These are phyloP conservation scores for Ctenosaura bakeri DNA, from an alignment of 2,797 vertebrate genomes.

Conservation along the genomic window DNA sequence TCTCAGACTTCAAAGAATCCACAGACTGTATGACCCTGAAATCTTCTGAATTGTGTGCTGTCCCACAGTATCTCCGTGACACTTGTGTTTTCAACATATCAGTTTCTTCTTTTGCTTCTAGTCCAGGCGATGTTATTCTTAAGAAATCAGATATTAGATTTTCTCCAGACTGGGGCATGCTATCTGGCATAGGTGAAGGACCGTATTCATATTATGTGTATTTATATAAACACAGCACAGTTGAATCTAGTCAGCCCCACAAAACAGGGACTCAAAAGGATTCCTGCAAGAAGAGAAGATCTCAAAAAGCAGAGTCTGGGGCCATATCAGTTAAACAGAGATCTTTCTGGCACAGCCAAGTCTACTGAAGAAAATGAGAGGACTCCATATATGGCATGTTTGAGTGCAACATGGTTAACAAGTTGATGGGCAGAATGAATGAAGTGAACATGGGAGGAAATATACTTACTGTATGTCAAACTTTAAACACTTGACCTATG, in stretches of 20 bases:
- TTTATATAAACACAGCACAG: background rate
- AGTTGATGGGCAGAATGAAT: slow-evolving; percentile 3
- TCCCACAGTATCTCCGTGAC: background rate
- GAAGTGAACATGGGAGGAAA: slow-evolving; percentile 37
- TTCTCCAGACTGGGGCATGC: background rate
- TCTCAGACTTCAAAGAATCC: background rate
- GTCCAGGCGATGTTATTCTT: background rate
- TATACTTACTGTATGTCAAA: slow-evolving; percentile 1
- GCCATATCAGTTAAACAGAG: background rate
- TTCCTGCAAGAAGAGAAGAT: background rate
- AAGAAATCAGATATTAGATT: background rate
- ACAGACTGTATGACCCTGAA: background rate
- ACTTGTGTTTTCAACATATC: background rate
- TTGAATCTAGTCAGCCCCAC: background rate
- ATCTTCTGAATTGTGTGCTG: no score
- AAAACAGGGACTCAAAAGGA: background rate
- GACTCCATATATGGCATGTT: background rate
- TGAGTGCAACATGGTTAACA: slow-evolving; percentile 23
- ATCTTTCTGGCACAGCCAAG: background rate
- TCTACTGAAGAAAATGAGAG: background rate
- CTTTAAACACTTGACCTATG: slow-evolving; percentile 18
- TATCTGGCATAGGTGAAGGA: background rate
- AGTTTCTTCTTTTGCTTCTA: background rate
- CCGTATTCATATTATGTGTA: background rate
- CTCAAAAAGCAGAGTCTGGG: background rate